Conservation (phyloP, 2,797 vertebrate genomes). For the Myripristis jacobus region DNA sequence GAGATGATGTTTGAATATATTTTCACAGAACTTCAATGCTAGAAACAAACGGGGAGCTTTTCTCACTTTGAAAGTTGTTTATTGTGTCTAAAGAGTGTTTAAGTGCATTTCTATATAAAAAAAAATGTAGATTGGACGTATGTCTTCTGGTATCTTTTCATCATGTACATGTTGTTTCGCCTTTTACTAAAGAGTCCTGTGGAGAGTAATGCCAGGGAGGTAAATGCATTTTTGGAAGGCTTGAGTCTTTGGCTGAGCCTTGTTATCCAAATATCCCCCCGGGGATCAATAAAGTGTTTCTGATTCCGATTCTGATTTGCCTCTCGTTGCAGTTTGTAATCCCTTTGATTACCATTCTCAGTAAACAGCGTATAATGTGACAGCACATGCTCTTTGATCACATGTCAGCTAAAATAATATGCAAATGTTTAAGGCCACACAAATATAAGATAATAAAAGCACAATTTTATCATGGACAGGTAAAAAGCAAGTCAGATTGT, state of each 20-base stretch:
- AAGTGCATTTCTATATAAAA: constrained; percentile 14
- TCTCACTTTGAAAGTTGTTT: constrained; percentile 22
- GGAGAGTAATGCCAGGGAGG: too few relatives aligned
- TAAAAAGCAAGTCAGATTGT: background rate
- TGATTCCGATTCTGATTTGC: too few relatives aligned
- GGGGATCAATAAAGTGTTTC: too few relatives aligned
- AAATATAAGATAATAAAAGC: background rate
- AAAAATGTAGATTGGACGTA: background rate
- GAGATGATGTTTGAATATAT: constrained; percentile 13
- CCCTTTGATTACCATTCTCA: constrained; percentile 19
- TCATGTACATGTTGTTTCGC: too few relatives aligned
- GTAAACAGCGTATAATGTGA: constrained; percentile 2
- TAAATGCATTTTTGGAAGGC: too few relatives aligned
- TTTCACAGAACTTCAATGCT: background rate
- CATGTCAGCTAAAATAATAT: background rate
- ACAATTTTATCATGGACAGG: background rate
- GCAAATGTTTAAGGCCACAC: too few relatives aligned
- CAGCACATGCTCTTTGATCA: constrained; percentile 34
- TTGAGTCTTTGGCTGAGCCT: too few relatives aligned
- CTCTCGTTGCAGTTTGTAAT: constrained; percentile 18
- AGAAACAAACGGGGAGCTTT: constrained; percentile 27
- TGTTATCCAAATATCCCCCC: too few relatives aligned
- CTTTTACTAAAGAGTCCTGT: too few relatives aligned
- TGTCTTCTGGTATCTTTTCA: too few relatives aligned
- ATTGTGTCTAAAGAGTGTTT: constrained; percentile 21